Evolutionary conservation across 2,113 vertebrate species (phyloP).

Genomic region (Prunella fulvescens): DNA sequence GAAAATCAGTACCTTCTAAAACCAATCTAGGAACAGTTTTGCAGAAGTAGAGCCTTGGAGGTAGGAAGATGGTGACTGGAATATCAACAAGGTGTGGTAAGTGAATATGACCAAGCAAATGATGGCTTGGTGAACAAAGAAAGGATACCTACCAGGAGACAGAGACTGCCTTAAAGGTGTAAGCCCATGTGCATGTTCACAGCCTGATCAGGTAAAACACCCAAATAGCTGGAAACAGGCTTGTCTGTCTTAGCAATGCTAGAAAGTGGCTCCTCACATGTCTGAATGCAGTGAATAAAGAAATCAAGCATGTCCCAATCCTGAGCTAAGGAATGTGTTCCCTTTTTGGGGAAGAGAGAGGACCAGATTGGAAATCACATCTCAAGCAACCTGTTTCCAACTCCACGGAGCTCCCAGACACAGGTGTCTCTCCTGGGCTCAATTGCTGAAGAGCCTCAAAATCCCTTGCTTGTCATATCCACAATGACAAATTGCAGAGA

Average conservation of each 20-base stretch:
- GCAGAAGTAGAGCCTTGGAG: neutral
- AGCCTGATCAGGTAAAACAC: neutral
- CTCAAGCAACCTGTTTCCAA: neutral
- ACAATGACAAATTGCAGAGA: neutral
- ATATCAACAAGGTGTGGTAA: neutral
- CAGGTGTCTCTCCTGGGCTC: neutral
- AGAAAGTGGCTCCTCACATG: neutral
- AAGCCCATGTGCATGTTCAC: accelerated
- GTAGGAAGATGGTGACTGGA: neutral
- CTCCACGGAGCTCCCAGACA: neutral
- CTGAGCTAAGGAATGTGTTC: neutral
- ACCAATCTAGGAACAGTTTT: neutral
- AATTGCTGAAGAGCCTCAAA: neutral
- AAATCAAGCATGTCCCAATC: neutral
- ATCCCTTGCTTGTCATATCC: neutral
- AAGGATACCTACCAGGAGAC: neutral
- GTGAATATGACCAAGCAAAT: neutral
- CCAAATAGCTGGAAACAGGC: neutral
- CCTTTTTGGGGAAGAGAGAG: neutral
- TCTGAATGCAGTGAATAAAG: neutral
- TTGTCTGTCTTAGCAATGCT: neutral
- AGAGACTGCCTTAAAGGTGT: neutral
- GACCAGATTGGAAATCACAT: neutral
- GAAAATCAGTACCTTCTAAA: neutral
- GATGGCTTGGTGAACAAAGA: neutral